phyloP scores from a whole-genome alignment of 2,797 vertebrate species.

The Odontamblyopus rebecca region DNA sequence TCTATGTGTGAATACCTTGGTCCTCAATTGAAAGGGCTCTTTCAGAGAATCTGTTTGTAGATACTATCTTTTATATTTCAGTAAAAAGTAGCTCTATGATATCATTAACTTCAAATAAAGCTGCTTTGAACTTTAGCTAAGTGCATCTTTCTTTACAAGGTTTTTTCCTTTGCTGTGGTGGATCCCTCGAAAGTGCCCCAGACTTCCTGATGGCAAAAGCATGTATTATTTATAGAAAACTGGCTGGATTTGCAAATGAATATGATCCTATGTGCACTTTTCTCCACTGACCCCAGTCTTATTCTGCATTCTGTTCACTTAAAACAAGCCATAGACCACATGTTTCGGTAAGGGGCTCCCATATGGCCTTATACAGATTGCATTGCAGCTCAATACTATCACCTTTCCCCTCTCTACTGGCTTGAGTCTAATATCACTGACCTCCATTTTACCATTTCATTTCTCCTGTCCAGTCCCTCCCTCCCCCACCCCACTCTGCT shows the following conservation, averaged over 20 bases:
- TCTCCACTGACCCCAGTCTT: slow-evolving; percentile 42
- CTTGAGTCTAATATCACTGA: slow-evolving; percentile 26
- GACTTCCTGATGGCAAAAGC: slow-evolving; percentile 40
- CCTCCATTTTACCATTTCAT: slow-evolving; percentile 39
- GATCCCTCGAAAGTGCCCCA: slow-evolving; percentile 37
- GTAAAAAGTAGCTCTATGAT: slow-evolving; percentile 24
- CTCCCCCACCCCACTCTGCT: slow-evolving; percentile 1
- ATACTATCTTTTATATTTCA: slow-evolving; percentile 40
- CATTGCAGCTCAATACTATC: slow-evolving; percentile 11
- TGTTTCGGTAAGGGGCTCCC: slow-evolving; percentile 20
- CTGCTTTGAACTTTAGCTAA: slow-evolving; percentile 41
- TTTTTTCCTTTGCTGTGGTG: slow-evolving; percentile 1
- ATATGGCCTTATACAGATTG: slow-evolving; percentile 18
- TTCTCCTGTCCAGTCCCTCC: slow-evolving; percentile 6
- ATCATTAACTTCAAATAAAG: slow-evolving; percentile 31
- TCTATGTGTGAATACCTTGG: too few species aligned
- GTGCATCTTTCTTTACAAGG: slow-evolving; percentile 28
- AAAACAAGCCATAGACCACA: slow-evolving; percentile 22
- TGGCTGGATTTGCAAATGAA: slow-evolving; percentile 24
- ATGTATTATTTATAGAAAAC: slow-evolving; percentile 52
- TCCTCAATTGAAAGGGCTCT: not conserved
- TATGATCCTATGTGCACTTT: slow-evolving; percentile 13
- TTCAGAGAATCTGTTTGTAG: slow-evolving; percentile 17
- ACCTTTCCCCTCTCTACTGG: not conserved
- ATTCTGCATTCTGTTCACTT: slow-evolving; percentile 35